Evolutionary conservation across 2,888 invertebrate species (phyloP), one percentile per base, ranked within the genome.

Genomic region (Allophyes oxyacanthae): DNA sequence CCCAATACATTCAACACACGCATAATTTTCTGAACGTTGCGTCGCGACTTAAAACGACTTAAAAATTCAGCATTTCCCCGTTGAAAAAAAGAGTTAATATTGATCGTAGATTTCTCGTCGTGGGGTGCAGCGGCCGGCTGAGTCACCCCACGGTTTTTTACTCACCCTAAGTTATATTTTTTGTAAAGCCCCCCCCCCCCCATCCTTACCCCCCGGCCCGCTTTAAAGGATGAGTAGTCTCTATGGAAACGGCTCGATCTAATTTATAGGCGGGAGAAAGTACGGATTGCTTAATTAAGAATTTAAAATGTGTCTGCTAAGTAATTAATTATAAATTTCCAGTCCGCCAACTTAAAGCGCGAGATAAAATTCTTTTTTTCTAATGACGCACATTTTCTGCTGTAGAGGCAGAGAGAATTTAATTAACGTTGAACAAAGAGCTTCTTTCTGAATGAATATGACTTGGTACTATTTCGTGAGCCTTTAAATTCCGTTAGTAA

Each of bases 151-250:
- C 93, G 93, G 91, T 91, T 93, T 94, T 94, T 94, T 94, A 93
- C 94, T 94, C 94, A 94, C 94, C 94, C 94, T 94, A 93, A 94
- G 93, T 93, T 94, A 94, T 94, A 94, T 94, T 94, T 94, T 91
- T 94, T 93, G 89, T 89, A 88, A 91, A 93, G 88, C 90, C 87
- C 88, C 63, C 88, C 85, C 75, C 60, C 83, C 77, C 78, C 78
- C n/a, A n/a, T n/a, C n/a, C n/a, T n/a, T n/a, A n/a, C 74, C 76
- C 81, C 78, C 75, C 85, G 87, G 89, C 90, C 91, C 92, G 94
- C 91, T 94, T 94, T 94, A 94, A 93, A 94, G 94, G 94, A 94
- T 94, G 94, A 94, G 93, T 92, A 94, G 94, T 94, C 93, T 93
- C 94, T 93, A 94, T 94, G 94, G 94, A 93, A 93, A 94, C 94